Evolutionary conservation across 2,113 vertebrate genomes (phyloP).

Genomic region (Butastur rufipennis): DNA sequence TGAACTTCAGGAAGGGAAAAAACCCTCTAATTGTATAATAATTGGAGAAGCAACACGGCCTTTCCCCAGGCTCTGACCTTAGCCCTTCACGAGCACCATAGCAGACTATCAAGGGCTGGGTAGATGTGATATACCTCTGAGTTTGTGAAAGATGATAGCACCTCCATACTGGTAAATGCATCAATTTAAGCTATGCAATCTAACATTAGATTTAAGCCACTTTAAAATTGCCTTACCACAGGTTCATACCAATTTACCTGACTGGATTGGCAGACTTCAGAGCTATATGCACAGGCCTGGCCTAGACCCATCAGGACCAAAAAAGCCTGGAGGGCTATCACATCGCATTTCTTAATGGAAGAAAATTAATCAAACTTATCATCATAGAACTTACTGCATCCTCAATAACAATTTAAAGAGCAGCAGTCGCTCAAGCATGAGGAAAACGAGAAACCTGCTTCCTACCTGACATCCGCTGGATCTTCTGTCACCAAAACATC

Average conservation of each 20-base stretch:
- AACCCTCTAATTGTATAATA: neutral
- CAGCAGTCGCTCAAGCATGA: neutral
- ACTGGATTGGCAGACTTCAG: neutral
- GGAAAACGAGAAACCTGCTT: neutral
- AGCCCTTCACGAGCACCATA: neutral
- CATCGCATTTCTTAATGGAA: neutral
- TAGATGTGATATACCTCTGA: fast-evolving
- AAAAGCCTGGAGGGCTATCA: neutral
- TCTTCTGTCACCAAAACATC: slow-evolving; percentile 96
- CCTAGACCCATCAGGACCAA: neutral
- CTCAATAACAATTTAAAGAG: neutral
- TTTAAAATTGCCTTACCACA: neutral
- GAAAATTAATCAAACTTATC: neutral
- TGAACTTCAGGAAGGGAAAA: neutral
- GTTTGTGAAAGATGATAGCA: neutral
- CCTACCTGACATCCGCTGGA: slow-evolving; percentile 96
- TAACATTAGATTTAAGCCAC: neutral
- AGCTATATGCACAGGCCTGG: neutral
- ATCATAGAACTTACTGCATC: neutral
- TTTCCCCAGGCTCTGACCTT: neutral
- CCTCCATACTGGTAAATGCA: neutral
- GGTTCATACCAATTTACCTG: neutral
- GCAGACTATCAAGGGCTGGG: neutral
- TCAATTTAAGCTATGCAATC: neutral
- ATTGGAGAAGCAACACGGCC: neutral